A percentile compares a stretch with the other conserved stretches of the same genome.
phyloP scores from a whole-genome alignment of 2,113 vertebrate species.

The Orthochromis indermauri region DNA sequence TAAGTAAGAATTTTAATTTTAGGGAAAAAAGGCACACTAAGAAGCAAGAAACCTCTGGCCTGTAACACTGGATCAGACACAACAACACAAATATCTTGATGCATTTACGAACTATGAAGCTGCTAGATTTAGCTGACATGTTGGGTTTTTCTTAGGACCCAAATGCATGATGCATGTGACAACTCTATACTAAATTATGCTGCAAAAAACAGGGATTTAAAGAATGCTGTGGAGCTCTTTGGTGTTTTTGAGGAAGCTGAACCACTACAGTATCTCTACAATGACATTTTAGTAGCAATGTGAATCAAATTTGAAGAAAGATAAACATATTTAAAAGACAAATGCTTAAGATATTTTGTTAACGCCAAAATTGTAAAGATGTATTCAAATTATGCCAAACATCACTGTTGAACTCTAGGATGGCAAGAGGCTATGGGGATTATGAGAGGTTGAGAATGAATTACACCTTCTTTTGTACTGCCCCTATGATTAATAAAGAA shows the following conservation, averaged over 20 bases:
- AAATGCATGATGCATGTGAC: neutral
- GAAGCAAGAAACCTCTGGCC: neutral
- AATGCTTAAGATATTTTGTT: neutral
- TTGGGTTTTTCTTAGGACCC: neutral
- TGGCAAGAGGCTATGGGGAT: neutral
- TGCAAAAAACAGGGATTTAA: neutral
- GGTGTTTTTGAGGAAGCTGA: neutral
- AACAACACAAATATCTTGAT: neutral
- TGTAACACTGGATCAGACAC: neutral
- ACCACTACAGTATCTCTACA: neutral
- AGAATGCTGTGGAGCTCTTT: neutral
- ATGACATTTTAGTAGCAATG: neutral
- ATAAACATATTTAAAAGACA: neutral
- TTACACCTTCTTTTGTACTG: neutral
- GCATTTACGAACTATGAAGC: neutral
- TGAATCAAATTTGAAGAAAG: neutral
- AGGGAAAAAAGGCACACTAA: neutral
- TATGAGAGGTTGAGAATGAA: neutral
- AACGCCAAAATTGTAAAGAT: neutral
- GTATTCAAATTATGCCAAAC: neutral
- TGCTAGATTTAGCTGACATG: neutral
- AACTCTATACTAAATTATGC: neutral
- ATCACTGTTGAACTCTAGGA: neutral
- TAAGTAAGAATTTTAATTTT: neutral
- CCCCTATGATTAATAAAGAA: neutral